phyloP scores from a whole-genome alignment of 2,113 vertebrate species.

The Oreochromis niloticus region DNA sequence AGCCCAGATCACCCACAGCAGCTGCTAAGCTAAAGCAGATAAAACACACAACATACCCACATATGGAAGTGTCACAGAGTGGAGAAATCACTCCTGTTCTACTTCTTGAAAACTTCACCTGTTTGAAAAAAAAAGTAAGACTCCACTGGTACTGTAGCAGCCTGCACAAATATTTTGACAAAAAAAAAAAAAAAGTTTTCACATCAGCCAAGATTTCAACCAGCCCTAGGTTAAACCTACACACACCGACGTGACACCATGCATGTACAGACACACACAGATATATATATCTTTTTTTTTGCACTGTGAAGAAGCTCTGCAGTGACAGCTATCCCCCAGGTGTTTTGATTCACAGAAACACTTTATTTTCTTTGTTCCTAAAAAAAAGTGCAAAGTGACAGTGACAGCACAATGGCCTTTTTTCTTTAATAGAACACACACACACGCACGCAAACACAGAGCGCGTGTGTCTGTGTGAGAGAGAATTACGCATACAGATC shows the following conservation, averaged over 20 bases:
- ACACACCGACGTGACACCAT: not conserved
- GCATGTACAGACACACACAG: not conserved
- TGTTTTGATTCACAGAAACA: constrained; percentile 53
- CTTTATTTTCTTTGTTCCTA: constrained; percentile 58
- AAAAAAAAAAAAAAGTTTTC: constrained; percentile 25
- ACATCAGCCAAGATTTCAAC: constrained; percentile 25
- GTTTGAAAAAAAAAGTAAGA: not conserved
- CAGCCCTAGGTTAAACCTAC: constrained; percentile 21
- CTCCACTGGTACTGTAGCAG: not conserved
- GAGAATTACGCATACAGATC: constrained; percentile 11
- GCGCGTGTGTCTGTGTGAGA: not conserved
- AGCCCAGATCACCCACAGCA: constrained; percentile 51
- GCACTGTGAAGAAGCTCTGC: constrained; percentile 18
- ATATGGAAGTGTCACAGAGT: not conserved
- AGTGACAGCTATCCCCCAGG: constrained; percentile 60
- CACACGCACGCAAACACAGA: not conserved
- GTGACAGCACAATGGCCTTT: constrained; percentile 44
- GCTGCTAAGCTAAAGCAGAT: constrained; percentile 31
- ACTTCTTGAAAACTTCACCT: constrained; percentile 10
- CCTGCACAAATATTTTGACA: constrained; percentile 28
- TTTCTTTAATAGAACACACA: constrained; percentile 14
- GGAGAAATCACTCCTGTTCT: not conserved
- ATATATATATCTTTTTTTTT: not conserved
- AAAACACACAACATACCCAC: constrained; percentile 14
- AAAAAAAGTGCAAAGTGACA: constrained; percentile 59